These are phyloP conservation scores for Pteropus rufus DNA, from an alignment of 2,797 vertebrate genomes.

Conservation along the genomic window DNA sequence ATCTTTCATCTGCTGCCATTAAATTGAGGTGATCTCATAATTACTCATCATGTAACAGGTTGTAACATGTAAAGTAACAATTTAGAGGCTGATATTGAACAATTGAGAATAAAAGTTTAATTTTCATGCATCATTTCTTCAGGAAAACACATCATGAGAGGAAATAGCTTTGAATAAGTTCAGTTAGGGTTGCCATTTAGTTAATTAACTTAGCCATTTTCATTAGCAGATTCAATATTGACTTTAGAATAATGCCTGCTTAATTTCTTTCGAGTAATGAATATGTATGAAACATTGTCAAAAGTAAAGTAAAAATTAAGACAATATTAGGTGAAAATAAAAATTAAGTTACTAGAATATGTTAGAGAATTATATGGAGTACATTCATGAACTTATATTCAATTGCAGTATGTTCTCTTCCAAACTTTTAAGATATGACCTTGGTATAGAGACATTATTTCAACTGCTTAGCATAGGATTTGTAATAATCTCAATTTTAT, in stretches of 20 bases:
- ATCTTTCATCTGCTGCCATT: constrained; percentile 24
- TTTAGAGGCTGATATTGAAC: constrained; percentile 62
- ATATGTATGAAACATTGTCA: constrained; percentile 76
- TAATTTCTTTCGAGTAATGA: constrained; percentile 73
- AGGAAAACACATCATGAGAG: constrained; percentile 77
- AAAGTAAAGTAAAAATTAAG: constrained; percentile 67
- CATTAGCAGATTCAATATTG: constrained; percentile 82
- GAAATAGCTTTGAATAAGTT: constrained; percentile 78
- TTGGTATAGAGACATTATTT: constrained; percentile 55
- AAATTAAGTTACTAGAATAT: constrained; percentile 55
- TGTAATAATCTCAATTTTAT: constrained; percentile 70
- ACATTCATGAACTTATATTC: constrained; percentile 12
- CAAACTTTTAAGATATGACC: constrained; percentile 57
- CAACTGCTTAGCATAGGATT: constrained; percentile 56
- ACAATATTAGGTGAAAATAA: constrained; percentile 66
- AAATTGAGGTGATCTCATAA: constrained; percentile 50
- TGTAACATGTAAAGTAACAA: constrained; percentile 60
- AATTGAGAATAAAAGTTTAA: constrained; percentile 68
- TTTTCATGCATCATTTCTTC: constrained; percentile 81
- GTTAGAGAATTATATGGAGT: constrained; percentile 22
- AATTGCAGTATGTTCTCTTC: not conserved
- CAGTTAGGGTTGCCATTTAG: constrained; percentile 77
- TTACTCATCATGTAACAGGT: constrained; percentile 57
- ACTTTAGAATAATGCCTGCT: constrained; percentile 80
- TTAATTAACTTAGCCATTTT: constrained; percentile 83